A percentile compares a stretch with the other conserved stretches of the same genome.
Evolutionary conservation across 1,140 invertebrate species (phyloP).

Genomic region (Drosophila parvula): DNA sequence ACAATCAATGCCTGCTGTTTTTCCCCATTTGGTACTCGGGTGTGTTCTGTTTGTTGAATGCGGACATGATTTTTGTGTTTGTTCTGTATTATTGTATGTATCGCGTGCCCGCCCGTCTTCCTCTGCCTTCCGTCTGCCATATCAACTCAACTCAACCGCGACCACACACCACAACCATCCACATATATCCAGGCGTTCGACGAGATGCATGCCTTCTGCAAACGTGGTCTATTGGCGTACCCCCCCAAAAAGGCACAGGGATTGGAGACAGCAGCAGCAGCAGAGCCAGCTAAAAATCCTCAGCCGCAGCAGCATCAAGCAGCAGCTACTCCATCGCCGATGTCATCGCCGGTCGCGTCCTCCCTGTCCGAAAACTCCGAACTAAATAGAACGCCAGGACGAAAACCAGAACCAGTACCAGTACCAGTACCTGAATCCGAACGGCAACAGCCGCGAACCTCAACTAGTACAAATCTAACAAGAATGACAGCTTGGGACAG

Average conservation of each 20-base stretch:
- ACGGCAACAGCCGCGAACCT: background rate
- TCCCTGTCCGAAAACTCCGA: constrained; percentile 39
- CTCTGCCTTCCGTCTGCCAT: constrained; percentile 10
- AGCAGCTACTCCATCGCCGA: constrained; percentile 13
- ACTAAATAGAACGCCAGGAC: background rate
- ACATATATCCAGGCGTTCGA: constrained; percentile 37
- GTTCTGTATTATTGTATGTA: constrained; percentile 43
- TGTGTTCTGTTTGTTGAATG: background rate
- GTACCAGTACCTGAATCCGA: background rate
- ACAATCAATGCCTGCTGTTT: constrained; percentile 1
- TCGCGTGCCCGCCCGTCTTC: constrained; percentile 6
- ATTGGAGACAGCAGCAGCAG: constrained; percentile 3
- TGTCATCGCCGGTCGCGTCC: constrained; percentile 28
- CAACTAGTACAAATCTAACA: constrained; percentile 17
- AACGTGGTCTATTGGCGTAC: constrained; percentile 55
- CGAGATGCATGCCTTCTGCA: constrained; percentile 40
- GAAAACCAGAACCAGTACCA: background rate
- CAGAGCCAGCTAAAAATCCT: background rate
- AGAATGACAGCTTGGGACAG: background rate
- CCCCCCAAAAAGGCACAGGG: constrained; percentile 46
- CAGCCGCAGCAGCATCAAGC: constrained; percentile 3
- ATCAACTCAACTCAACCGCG: constrained; percentile 2
- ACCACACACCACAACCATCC: background rate
- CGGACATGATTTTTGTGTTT: constrained; percentile 20
- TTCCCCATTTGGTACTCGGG: constrained; percentile 6